Conservation (phyloP, 2,113 vertebrate genomes). For the Leucopsar rothschildi region DNA sequence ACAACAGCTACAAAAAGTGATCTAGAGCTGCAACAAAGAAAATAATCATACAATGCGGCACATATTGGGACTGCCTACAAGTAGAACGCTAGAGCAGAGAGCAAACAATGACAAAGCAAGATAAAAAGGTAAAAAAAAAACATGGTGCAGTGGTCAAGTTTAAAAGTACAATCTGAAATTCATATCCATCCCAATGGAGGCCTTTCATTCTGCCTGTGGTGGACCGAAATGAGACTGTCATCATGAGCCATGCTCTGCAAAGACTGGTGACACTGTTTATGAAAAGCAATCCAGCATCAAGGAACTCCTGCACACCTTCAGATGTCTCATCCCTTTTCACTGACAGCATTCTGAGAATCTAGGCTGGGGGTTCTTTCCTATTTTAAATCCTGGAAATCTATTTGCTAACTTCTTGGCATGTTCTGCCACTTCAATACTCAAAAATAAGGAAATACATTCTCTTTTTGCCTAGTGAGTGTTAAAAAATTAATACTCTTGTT, state of each 20-base stretch:
- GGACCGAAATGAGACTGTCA: slow-evolving; percentile 4
- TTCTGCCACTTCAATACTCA: neutral
- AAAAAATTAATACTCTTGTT: neutral
- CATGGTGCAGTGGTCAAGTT: slow-evolving; percentile 75
- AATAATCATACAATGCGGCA: neutral
- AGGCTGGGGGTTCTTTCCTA: neutral
- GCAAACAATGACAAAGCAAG: slow-evolving; percentile 22
- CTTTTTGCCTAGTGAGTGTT: neutral
- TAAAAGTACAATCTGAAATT: slow-evolving; percentile 54
- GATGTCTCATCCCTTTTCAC: slow-evolving; percentile 51
- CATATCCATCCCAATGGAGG: neutral
- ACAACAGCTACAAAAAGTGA: neutral
- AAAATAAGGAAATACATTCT: neutral
- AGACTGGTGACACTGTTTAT: slow-evolving; percentile 40
- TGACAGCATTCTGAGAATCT: neutral
- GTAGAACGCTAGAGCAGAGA: neutral
- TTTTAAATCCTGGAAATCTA: neutral
- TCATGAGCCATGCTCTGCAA: slow-evolving; percentile 23
- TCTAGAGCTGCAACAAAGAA: neutral
- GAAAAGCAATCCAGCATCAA: neutral
- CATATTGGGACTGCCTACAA: neutral
- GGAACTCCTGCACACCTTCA: neutral
- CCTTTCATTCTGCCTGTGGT: slow-evolving; percentile 17
- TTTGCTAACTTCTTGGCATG: neutral
- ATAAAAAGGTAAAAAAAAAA: neutral